Conservation (phyloP, 2,888 invertebrate species). For the Timandra comae region DNA sequence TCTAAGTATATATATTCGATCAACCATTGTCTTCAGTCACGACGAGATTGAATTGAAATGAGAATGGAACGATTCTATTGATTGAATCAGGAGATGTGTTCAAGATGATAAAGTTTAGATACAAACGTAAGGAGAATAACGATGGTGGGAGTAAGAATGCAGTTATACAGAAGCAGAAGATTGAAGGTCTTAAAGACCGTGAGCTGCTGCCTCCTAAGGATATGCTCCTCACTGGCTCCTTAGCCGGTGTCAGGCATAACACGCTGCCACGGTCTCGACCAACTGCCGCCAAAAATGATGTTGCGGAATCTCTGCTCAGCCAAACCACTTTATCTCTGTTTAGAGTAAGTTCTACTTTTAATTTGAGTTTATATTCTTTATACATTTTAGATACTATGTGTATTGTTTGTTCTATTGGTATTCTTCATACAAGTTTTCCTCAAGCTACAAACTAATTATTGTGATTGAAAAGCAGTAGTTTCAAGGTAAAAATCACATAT, state of each 20-base stretch:
- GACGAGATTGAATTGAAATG: conserved; percentile 45
- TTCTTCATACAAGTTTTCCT: no score
- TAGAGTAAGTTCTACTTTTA: conserved; percentile 64
- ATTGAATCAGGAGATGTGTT: conserved; percentile 47
- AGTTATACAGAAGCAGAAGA: conserved; percentile 67
- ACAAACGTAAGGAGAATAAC: conserved; percentile 78
- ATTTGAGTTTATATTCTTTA: no score
- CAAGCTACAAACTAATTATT: no score
- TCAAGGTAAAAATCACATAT: background rate
- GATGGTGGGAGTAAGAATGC: conserved; percentile 49
- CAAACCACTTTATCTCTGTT: conserved; percentile 58
- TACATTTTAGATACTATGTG: no score
- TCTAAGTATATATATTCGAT: conserved; percentile 56
- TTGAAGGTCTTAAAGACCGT: conserved; percentile 59
- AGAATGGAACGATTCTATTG: conserved; percentile 28
- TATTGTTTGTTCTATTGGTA: no score
- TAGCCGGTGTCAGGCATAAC: conserved; percentile 62
- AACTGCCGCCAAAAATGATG: conserved; percentile 43
- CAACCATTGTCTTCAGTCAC: conserved; percentile 54
- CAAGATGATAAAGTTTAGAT: conserved; percentile 81
- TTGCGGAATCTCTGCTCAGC: conserved; percentile 41
- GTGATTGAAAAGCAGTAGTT: no score
- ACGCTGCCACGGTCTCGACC: conserved; percentile 62
- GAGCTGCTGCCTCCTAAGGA: conserved; percentile 69
- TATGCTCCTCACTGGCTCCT: conserved; percentile 53